Percentiles rank a stretch among this genome's conserved stretches.
Evolutionary conservation across 2,888 invertebrate genomes (phyloP).

Genomic region (Germaria angustata): DNA sequence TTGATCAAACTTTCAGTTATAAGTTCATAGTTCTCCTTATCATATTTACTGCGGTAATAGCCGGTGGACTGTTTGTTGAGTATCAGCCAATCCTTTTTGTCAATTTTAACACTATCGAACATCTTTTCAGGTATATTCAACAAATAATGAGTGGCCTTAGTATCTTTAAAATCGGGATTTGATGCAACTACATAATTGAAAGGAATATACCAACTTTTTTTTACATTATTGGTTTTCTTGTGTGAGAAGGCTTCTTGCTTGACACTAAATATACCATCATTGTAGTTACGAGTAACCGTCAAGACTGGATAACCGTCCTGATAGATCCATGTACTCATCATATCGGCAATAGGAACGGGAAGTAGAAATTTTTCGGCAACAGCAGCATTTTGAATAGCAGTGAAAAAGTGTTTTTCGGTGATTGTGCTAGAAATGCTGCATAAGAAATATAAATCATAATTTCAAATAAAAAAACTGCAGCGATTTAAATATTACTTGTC

Average conservation of each 20-base stretch:
- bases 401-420: slow-evolving; percentile 74
- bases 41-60: slow-evolving; percentile 86
- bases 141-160: slow-evolving; percentile 74
- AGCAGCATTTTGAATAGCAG: slow-evolving; percentile 72
- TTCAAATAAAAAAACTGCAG: slow-evolving; percentile 71
- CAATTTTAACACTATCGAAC: slow-evolving; percentile 58
- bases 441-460: neutral
- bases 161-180: slow-evolving; percentile 75
- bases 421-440: slow-evolving; percentile 72
- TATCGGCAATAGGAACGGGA: slow-evolving; percentile 81
- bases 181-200: slow-evolving; percentile 74
- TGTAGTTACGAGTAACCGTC: slow-evolving; percentile 81
- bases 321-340: slow-evolving; percentile 84
- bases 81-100: slow-evolving; percentile 74
- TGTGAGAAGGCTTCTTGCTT: slow-evolving; percentile 80
- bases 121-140: slow-evolving; percentile 55
- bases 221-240: slow-evolving; percentile 41
- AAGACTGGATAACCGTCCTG: slow-evolving; percentile 84
- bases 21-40: slow-evolving; percentile 84
- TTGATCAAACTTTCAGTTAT: slow-evolving; percentile 83
- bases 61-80: slow-evolving; percentile 78
- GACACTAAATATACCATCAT: slow-evolving; percentile 80
- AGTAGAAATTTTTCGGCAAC: slow-evolving; percentile 69
- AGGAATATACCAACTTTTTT: slow-evolving; percentile 75
- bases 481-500: too few species aligned